A percentile compares a stretch with the other conserved stretches of the same genome.
phyloP scores from a whole-genome alignment of 2,888 invertebrate species.

The Poecilobothrus nobilitatus region DNA sequence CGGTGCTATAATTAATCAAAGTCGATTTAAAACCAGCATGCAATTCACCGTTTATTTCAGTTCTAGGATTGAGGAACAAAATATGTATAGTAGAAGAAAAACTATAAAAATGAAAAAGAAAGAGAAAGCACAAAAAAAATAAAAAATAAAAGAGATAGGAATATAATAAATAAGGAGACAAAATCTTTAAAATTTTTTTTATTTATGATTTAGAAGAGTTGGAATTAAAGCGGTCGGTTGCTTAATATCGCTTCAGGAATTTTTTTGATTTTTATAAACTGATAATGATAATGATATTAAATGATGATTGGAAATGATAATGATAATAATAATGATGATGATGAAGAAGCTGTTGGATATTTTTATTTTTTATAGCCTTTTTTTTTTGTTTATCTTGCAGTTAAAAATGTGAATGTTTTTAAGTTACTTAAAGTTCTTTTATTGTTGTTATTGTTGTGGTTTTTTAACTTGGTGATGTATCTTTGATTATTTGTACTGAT shows the following conservation, averaged over 20 bases:
- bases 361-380: neutral
- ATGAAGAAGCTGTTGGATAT: neutral
- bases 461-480: no score
- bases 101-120: neutral
- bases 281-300: neutral
- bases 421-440: no score
- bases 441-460: no score
- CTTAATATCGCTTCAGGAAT: neutral
- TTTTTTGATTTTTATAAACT: neutral
- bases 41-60: neutral
- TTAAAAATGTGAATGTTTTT: no score
- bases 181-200: neutral
- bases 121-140: neutral
- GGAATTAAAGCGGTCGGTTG: no score
- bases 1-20: slow-evolving; percentile 6
- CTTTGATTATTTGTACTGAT: no score
- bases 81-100: neutral
- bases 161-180: neutral
- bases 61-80: neutral
- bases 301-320: neutral
- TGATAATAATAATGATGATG: neutral
- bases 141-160: neutral
- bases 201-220: neutral
- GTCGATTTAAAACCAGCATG: slow-evolving; percentile 1
- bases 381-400: neutral